Base-by-base conservation (phyloP, 92 coral and sea anemone genomes). In the Anthopleura xanthogrammica region DNA sequence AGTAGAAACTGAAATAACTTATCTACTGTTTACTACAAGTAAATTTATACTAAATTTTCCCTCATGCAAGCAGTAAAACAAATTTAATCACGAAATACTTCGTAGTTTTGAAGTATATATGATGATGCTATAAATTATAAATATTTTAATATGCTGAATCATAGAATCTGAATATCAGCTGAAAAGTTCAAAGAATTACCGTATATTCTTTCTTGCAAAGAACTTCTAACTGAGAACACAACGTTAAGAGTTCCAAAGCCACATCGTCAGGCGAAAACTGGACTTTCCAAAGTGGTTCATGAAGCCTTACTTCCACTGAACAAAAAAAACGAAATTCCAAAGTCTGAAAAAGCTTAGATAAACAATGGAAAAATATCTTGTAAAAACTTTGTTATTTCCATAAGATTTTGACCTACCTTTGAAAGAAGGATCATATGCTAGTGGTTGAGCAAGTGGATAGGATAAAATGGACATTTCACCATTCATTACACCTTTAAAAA, bases 281-380 rank as follows among this genome's bases (percentile, higher is more conserved):
- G 13, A 94, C 95, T 66, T 96, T 94, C 99, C 99, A 96, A 36
- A 96, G 75, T 6, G 99, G 99, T 52, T 96, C 99, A 57, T 96
- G 92, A 22, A 96, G 94, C 20, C 94, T 98, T 36, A 96, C 95
- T 77, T 96, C 98, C 41, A 96, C 99, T 96, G 68, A 7, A 88
- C 79, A 17, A 42, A 1, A 43, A 39, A 16, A 19, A 48, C 56
- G 55, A 16, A 17, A 24, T 12, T 16, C 2, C 68, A 24, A 60
- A 79, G 60, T 16, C 13, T 14, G 24, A 46, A 9, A 77, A 20
- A 16, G 2, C 58, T 46, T 64, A 5, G 58, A 40, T 24, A 54
- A 48, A 29, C 76, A 43, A 17, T 5, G 14, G 57, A 66, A 16
- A 80, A 54, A 42, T 41, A n/a, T 70, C 41, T 1, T 17, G 52